phyloP scores from a whole-genome alignment of 2,888 invertebrate species.

The Protodeltote pygarga region DNA sequence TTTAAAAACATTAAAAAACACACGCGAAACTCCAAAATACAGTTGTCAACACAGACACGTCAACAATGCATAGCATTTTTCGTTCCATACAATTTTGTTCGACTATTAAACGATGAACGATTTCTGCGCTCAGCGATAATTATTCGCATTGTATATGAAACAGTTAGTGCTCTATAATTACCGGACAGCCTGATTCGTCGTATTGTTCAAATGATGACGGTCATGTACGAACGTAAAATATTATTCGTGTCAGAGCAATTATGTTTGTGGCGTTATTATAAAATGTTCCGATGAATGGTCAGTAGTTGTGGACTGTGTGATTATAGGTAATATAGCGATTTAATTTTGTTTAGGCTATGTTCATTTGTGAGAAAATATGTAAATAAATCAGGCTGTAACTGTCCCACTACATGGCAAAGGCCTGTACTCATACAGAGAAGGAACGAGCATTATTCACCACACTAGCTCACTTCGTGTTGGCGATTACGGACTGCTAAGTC shows the following conservation, averaged over 20 bases:
- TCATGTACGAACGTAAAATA: conserved; percentile 52
- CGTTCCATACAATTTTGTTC: conserved; percentile 62
- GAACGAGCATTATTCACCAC: no score
- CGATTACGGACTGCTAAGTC: no score
- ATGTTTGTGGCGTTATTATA: conserved; percentile 41
- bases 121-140: conserved; percentile 80
- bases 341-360: conserved; percentile 22
- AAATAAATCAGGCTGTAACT: no score
- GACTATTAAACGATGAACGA: conserved; percentile 73
- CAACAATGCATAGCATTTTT: conserved; percentile 41
- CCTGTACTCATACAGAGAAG: no score
- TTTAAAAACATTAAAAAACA: not conserved
- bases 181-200: conserved; percentile 73
- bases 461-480: no score
- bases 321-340: conserved; percentile 42
- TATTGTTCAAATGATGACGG: conserved; percentile 80
- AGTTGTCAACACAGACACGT: conserved; percentile 25
- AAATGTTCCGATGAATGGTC: conserved; percentile 45
- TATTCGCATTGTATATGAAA: conserved; percentile 82
- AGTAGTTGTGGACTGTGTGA: conserved; percentile 21
- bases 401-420: no score
- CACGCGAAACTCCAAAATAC: conserved; percentile 18
- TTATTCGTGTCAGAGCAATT: conserved; percentile 51
- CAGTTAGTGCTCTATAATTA: conserved; percentile 79
- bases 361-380: no score